Base-by-base conservation (phyloP, 2,888 invertebrate genomes). In the Drosophila sordidula region DNA sequence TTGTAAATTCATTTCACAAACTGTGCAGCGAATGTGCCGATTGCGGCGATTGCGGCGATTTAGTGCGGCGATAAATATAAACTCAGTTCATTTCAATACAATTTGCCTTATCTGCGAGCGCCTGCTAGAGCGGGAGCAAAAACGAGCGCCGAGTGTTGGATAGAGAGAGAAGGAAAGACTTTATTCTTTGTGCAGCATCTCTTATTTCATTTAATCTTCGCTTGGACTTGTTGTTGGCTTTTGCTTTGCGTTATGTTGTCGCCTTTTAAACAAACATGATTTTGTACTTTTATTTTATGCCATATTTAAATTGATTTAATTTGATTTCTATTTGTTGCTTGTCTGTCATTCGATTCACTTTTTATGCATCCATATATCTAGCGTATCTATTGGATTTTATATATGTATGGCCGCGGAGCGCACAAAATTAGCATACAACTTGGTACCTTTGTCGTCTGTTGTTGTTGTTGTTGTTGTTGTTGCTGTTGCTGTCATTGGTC, bases 1-100 rank as follows among this genome's bases (percentile, higher is more conserved):
- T 22, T 67, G 85, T 80, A 83, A 87, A 90, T 90, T 89, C 81
- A 89, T 87, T 88, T 78, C 90, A 90, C 88, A 87, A 89, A 90
- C 87, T 86, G 81, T 79, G 56, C 75, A 59, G 63, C 75, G 69
- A 75, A 58, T 41, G 62, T 36, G 51, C 34, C 73, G 55, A 68
- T 74, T 47, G 69, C 36, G 39, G 45, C 78, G 78, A 79, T 85
- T 87, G 75, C 58, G 59, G 51, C 77, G 80, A 78, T 80, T 64
- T 38, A 57, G 39, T 49, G 55, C 47, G 47, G 59, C 77, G 85
- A 80, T 83, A 89, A 87, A 83, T 70, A 78, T 65, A 59, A 52
- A 50, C 65, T 61, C 65, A 63, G 70, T 47, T 58, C 68, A 47
- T 26, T 67, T 58, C 14, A 44, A 65, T 66, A 8, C 68, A 63